Evolutionary conservation across 2,797 vertebrate species (phyloP).

Genomic region (Dicrostonyx torquatus): DNA sequence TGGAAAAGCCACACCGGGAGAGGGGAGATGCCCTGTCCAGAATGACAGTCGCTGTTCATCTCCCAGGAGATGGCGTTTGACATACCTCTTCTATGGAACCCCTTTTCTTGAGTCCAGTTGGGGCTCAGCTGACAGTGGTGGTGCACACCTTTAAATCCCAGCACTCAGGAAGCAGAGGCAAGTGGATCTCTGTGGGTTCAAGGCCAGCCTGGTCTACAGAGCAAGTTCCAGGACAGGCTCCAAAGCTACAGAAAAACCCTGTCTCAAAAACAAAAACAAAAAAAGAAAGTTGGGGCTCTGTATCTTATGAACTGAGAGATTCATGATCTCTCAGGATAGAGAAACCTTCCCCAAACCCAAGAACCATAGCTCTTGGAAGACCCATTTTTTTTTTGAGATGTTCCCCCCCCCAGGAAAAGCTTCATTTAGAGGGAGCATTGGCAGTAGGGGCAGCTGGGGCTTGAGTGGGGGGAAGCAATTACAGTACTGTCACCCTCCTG

Average conservation of each 20-base stretch:
- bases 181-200: no score
- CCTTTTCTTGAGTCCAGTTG: background rate
- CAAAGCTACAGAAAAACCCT: no score
- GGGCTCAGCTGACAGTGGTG: no score
- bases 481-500: fast-evolving
- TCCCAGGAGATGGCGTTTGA: no score
- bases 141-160: no score
- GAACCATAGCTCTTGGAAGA: background rate
- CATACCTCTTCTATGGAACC: fast-evolving
- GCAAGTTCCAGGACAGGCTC: no score
- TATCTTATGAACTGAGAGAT: background rate
- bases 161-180: no score
- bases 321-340: no score
- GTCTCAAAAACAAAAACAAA: no score
- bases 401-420: background rate
- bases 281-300: background rate
- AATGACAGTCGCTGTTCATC: background rate
- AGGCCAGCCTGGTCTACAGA: no score
- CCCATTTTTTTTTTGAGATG: background rate
- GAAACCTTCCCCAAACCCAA: no score
- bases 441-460: no score
- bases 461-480: background rate
- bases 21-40: background rate
- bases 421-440: background rate
- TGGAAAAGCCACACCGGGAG: fast-evolving